phyloP scores from a whole-genome alignment of 2,888 invertebrate species.

The Muscina levida region DNA sequence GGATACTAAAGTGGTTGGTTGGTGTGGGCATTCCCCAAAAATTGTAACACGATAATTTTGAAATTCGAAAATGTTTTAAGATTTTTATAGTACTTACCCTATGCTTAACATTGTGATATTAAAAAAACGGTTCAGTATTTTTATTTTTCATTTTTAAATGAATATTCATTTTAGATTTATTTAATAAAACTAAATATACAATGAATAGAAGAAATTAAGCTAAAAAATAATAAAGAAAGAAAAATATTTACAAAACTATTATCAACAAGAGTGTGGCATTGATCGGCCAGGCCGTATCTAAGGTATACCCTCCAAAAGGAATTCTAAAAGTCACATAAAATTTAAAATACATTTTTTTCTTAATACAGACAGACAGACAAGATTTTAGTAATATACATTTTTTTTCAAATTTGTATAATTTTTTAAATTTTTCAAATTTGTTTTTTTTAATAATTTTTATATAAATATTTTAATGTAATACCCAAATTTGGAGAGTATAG shows the following conservation, averaged over 20 bases:
- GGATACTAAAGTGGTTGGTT: no score
- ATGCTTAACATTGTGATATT: neutral
- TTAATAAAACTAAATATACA: constrained; percentile 45
- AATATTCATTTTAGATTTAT: constrained; percentile 58
- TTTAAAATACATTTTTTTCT: no score
- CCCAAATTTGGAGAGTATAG: neutral
- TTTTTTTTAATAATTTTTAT: no score
- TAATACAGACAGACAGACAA: no score
- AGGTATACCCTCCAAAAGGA: no score
- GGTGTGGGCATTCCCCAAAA: no score
- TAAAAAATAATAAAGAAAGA: constrained; percentile 37
- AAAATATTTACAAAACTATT: constrained; percentile 57
- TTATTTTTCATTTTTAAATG: constrained; percentile 38
- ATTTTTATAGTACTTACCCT: neutral
- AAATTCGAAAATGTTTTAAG: no score
- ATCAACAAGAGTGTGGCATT: constrained; percentile 21
- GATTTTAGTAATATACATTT: no score
- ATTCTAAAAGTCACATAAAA: no score
- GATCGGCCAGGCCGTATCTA: constrained; percentile 1
- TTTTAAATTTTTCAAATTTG: no score
- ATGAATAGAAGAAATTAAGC: constrained; percentile 44
- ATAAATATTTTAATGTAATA: neutral
- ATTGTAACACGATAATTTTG: no score
- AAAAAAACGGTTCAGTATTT: neutral
- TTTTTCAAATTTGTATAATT: no score